phyloP scores from a whole-genome alignment of 2,113 vertebrate species.

The Chamaetylas fuelleborni region DNA sequence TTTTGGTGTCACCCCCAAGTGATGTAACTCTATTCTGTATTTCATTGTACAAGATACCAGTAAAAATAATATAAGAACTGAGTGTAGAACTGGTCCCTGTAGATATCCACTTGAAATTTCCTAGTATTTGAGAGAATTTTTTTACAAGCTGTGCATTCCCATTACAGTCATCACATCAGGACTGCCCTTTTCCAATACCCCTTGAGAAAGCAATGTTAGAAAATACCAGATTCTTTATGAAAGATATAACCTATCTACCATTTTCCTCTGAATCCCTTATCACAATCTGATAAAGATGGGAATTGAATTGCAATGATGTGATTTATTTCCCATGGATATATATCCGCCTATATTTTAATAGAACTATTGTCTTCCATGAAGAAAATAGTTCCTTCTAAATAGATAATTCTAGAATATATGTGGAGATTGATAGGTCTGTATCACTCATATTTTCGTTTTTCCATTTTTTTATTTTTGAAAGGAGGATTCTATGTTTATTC shows the following conservation, averaged over 20 bases:
- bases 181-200: neutral
- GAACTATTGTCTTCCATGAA: neutral
- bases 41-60: neutral
- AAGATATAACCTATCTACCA: neutral
- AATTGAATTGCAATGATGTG: neutral
- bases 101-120: neutral
- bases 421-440: rapidly evolving
- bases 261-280: neutral
- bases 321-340: neutral
- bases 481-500: neutral
- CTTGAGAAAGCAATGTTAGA: neutral
- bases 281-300: neutral
- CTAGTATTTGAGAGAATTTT: neutral
- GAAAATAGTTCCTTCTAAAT: neutral
- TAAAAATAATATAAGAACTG: neutral
- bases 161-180: neutral
- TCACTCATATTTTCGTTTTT: neutral
- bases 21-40: neutral
- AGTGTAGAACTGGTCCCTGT: neutral
- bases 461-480: neutral
- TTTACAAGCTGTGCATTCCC: neutral
- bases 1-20: neutral
- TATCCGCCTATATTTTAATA: neutral
- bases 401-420: neutral
- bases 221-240: neutral